Evolutionary conservation across 23 tunicate species (phyloP).

Genomic region (Halocynthia aurantium): DNA sequence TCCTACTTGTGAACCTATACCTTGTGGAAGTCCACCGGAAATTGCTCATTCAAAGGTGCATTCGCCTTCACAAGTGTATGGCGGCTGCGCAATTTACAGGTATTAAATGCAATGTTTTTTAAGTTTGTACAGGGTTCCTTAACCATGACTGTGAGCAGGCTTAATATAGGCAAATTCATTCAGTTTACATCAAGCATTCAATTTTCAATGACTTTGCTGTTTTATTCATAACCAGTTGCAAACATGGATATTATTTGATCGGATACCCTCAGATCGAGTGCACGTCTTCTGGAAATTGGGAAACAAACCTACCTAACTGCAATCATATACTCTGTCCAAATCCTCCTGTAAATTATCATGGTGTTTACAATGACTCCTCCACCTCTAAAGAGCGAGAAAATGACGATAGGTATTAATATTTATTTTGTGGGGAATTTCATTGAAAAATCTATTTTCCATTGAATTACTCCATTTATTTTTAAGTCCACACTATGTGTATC

Average conservation of each 20-base stretch:
- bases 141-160: background rate
- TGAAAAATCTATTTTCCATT: too few relatives aligned
- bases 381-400: background rate
- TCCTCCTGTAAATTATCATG: slow-evolving; percentile 4
- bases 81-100: slow-evolving; percentile 18
- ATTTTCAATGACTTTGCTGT: background rate
- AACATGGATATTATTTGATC: slow-evolving; percentile 6
- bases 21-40: slow-evolving; percentile 48
- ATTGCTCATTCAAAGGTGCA: slow-evolving; percentile 6
- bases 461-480: background rate
- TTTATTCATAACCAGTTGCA: background rate
- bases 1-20: slow-evolving; percentile 28
- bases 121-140: too few relatives aligned
- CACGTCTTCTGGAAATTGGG: slow-evolving; percentile 16
- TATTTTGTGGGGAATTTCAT: background rate
- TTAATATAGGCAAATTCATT: background rate
- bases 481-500: slow-evolving; percentile 2
- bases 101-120: background rate
- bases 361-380: background rate
- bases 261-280: slow-evolving; percentile 15
- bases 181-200: too few relatives aligned
- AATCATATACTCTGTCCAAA: slow-evolving; percentile 1
- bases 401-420: background rate
- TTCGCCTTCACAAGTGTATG: slow-evolving; percentile 14
- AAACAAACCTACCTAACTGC: slow-evolving; percentile 15